Conservation (phyloP, 2,888 invertebrate species). For the Onchidella celtica region DNA sequence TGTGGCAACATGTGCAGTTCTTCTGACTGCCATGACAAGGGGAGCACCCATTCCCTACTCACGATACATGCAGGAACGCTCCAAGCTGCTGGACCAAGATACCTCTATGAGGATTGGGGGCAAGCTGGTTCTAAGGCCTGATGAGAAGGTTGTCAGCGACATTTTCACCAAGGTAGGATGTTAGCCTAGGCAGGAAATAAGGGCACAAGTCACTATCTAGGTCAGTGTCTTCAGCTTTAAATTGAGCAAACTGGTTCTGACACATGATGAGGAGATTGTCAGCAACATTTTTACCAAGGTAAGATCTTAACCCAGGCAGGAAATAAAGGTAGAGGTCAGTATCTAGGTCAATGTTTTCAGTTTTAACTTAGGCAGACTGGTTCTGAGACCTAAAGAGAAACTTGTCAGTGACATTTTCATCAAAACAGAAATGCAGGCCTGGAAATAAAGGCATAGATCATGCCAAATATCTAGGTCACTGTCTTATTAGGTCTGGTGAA, state of each 20-base stretch:
- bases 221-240: no score
- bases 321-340: no score
- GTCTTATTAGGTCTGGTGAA: no score
- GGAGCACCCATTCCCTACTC: background rate
- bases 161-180: conserved; percentile 56
- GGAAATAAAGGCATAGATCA: no score
- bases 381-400: conserved; percentile 38
- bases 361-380: conserved; percentile 14
- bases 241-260: conserved; percentile 30
- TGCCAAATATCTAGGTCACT: no score
- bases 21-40: background rate
- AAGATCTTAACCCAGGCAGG: no score
- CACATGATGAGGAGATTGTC: conserved; percentile 41
- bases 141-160: conserved; percentile 47
- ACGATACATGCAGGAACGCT: conserved; percentile 30
- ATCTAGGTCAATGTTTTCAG: no score
- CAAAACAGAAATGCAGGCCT: conserved; percentile 15
- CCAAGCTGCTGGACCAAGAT: conserved; percentile 38
- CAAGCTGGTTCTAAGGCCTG: conserved; percentile 9
- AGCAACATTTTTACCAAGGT: conserved; percentile 57
- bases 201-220: no score
- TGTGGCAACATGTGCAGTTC: background rate
- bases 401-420: conserved; percentile 58
- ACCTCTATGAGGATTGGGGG: conserved; percentile 39
- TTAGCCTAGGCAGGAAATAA: no score